Conservation (phyloP, 1,140 invertebrate genomes). For the Drosophila lini region DNA sequence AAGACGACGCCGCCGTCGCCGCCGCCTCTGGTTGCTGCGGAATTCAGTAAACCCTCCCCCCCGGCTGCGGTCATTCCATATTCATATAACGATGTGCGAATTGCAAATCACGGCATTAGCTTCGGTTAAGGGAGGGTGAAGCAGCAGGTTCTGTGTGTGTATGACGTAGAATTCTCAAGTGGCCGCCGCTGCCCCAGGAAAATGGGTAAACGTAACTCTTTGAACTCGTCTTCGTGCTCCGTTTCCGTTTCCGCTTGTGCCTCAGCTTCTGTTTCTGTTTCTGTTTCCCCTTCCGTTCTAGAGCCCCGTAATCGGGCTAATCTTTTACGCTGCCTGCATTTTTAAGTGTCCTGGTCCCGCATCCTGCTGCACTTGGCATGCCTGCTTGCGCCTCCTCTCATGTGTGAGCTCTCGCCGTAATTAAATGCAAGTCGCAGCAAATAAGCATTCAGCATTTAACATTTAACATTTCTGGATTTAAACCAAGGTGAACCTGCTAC, state of each 20-base stretch:
- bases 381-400: slow-evolving; percentile 45
- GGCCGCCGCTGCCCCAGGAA: slow-evolving; percentile 20
- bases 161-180: slow-evolving; percentile 56
- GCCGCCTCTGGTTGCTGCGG: neutral
- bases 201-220: slow-evolving; percentile 51
- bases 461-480: slow-evolving; percentile 20
- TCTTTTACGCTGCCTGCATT: slow-evolving; percentile 83
- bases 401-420: slow-evolving; percentile 44
- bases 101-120: slow-evolving; percentile 67
- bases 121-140: neutral
- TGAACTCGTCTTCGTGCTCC: slow-evolving; percentile 53
- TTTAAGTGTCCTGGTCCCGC: slow-evolving; percentile 50
- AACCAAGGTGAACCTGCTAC: neutral
- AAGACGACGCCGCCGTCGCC: too few relatives aligned
- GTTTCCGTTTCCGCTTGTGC: slow-evolving; percentile 34
- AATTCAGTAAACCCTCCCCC: neutral
- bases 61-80: slow-evolving; percentile 46
- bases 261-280: too few relatives aligned
- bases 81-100: slow-evolving; percentile 77
- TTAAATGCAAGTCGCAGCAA: slow-evolving; percentile 59
- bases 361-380: slow-evolving; percentile 57
- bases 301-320: slow-evolving; percentile 71
- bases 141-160: neutral
- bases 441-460: slow-evolving; percentile 16
- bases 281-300: slow-evolving; percentile 19